Conservation (phyloP, 2,113 vertebrate genomes). For the Heteronetta atricapilla region DNA sequence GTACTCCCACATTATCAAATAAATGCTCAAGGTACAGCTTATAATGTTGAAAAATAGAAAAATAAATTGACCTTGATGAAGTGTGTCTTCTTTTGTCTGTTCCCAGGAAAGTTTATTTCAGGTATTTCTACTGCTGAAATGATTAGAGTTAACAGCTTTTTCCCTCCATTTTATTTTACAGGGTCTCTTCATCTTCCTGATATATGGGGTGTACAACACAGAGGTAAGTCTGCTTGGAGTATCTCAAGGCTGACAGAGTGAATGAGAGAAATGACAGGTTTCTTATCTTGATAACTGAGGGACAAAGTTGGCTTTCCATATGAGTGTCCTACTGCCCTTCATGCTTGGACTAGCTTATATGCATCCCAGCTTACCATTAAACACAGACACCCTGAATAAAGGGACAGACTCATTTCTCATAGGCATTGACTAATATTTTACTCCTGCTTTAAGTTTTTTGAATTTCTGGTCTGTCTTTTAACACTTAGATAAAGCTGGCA, state of each 20-base stretch:
- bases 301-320: conserved; percentile 85
- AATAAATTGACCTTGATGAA: conserved; percentile 89
- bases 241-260: conserved; percentile 99
- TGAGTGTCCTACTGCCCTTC: conserved; percentile 96
- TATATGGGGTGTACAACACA: conserved; percentile 98
- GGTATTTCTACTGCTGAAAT: conserved; percentile 83
- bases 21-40: conserved; percentile 80
- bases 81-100: conserved; percentile 87
- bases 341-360: conserved; percentile 98
- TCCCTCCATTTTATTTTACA: conserved; percentile 86
- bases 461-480: conserved; percentile 88
- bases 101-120: conserved; percentile 85
- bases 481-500: conserved; percentile 77
- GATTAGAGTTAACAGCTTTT: conserved; percentile 86
- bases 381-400: conserved; percentile 91
- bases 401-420: conserved; percentile 98
- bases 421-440: conserved; percentile 94
- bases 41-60: conserved; percentile 87
- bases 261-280: conserved; percentile 99
- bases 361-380: conserved; percentile 97
- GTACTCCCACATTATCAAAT: conserved; percentile 67
- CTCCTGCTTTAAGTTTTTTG: conserved; percentile 94
- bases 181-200: conserved; percentile 99
- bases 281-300: conserved; percentile 96
- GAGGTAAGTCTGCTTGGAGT: conserved; percentile 97